Evolutionary conservation across 2,113 vertebrate species (phyloP).

Genomic region (Chloropsis cyanopogon): DNA sequence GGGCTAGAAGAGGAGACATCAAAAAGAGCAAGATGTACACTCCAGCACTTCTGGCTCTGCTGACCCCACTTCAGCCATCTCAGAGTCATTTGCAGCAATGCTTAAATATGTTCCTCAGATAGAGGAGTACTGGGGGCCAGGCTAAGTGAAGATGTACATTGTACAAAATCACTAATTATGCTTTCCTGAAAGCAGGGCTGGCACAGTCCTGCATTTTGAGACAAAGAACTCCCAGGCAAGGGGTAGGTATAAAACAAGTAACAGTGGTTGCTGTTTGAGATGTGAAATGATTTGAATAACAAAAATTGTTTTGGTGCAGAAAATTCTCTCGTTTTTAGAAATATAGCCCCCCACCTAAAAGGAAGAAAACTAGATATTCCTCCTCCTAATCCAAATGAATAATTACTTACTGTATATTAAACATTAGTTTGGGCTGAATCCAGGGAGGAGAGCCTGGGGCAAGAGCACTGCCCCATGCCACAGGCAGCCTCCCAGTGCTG

Average conservation of each 20-base stretch:
- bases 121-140: constrained; percentile 8
- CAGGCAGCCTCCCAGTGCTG: not conserved
- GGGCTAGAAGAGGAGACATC: constrained; percentile 31
- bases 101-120: not conserved
- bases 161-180: constrained; percentile 40
- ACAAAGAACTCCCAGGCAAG: not conserved
- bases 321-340: not conserved
- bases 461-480: not conserved
- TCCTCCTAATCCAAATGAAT: not conserved
- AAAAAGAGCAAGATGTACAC: constrained; percentile 59
- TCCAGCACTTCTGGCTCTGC: not conserved
- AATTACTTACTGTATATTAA: not conserved
- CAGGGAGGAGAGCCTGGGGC: not conserved
- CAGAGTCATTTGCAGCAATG: not conserved
- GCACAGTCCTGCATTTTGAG: not conserved
- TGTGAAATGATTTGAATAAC: not conserved
- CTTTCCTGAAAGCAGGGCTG: not conserved
- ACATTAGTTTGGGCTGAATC: not conserved
- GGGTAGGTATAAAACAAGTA: not conserved
- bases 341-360: not conserved
- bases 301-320: not conserved
- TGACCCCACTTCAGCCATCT: constrained; percentile 49
- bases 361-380: not conserved
- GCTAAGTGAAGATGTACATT: not conserved
- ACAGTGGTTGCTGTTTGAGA: not conserved